Conservation (phyloP, 1,140 invertebrate genomes). For the Acromyrmex charruanus region DNA sequence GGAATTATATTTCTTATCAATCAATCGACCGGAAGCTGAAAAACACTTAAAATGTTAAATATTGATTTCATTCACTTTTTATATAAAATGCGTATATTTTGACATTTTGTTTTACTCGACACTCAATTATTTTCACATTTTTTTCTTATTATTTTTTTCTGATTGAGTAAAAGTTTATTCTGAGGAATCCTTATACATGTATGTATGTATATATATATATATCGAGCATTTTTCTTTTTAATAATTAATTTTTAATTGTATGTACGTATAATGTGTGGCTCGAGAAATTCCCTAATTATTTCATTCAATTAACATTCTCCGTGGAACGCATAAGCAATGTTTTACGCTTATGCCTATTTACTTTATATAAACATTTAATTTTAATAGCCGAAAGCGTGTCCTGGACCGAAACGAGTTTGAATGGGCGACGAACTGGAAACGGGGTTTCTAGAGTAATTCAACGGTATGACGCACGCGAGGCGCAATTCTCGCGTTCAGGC, state of each 20-base stretch:
- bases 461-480: conserved; percentile 37
- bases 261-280: not conserved
- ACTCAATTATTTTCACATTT: not conserved
- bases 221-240: not conserved
- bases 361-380: conserved; percentile 27
- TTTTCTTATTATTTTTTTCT: no score
- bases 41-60: not conserved
- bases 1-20: not conserved
- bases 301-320: not conserved
- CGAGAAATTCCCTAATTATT: conserved; percentile 27
- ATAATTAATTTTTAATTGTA: conserved; percentile 1
- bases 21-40: not conserved
- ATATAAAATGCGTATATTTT: no score
- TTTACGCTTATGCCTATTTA: not conserved
- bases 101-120: not conserved
- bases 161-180: not conserved
- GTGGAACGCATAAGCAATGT: not conserved
- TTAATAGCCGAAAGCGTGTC: conserved; percentile 52
- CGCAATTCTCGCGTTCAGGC: conserved; percentile 43
- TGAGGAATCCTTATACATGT: not conserved
- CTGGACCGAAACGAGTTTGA: conserved; percentile 38
- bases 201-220: no score
- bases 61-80: not conserved
- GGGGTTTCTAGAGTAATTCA: conserved; percentile 62
- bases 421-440: conserved; percentile 48